Evolutionary conservation across 2,113 vertebrate species (phyloP), one percentile per base, ranked within the genome.

Genomic region (Cyanocitta stelleri): DNA sequence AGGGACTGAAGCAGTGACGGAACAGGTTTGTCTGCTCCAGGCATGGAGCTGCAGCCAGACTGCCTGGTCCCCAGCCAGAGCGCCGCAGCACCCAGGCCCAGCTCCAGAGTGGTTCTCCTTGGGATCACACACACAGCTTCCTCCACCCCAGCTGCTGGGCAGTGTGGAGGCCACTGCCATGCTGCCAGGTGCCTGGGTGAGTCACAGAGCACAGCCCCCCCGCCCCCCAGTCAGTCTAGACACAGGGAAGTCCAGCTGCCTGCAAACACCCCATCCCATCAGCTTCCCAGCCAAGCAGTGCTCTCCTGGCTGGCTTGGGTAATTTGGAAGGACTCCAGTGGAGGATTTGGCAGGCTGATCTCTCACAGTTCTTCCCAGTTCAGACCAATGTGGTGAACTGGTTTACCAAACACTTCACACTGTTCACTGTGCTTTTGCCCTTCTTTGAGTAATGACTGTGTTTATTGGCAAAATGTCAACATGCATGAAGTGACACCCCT

Each of bases 301-400:
- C 51, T 84, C 46, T 92, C 43, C 76, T 86, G 83, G n/a, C 80
- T 86, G 80, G 33, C 64, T 71, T 3, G 73, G 81, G 43, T 81
- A 59, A 87, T 52, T 72, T 93, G 89, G 89, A 80, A 81, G 4
- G 37, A 48, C 33, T 91, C 56, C 81, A 89, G 81, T 0, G 1
- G 49, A 72, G 44, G 52, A 85, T 71, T 87, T 96, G 73, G 68
- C 96, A 93, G 89, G 64, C 84, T 85, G 78, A 75, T 52, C 19
- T 87, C 69, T 82, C 46, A n/a, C 58, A 85, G 49, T 69, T 85
- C 77, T 75, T 85, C 85, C 92, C 74, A 91, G 74, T 72, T 95
- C 90, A 93, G 69, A 78, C 78, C 77, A 61, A 61, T 68, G 87
- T 61, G 78, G 78, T 79, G 54, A 91, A 85, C 88, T 85, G 90